Conservation (phyloP, 2,797 vertebrate genomes). For the Anableps anableps region DNA sequence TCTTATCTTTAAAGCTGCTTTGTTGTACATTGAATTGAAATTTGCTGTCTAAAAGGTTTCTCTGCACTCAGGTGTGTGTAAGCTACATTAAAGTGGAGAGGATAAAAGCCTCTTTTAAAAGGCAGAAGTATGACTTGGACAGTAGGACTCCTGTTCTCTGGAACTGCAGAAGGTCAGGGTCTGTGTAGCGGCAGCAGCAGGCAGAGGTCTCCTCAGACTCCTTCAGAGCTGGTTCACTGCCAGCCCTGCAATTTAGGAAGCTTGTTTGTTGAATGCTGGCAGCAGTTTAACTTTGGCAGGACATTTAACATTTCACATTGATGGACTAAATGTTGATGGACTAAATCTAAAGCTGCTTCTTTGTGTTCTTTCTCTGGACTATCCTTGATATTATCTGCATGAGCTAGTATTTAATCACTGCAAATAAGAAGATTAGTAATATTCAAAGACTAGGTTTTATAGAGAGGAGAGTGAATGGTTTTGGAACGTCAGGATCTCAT, state of each 20-base stretch:
- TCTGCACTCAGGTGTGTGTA: conserved; percentile 29
- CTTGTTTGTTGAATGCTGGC: conserved; percentile 40
- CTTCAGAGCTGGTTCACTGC: conserved; percentile 34
- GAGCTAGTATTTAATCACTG: neutral
- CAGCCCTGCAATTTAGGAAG: conserved; percentile 37
- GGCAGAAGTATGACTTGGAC: conserved; percentile 53
- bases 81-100: conserved; percentile 34
- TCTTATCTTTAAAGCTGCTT: neutral
- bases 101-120: conserved; percentile 46
- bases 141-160: conserved; percentile 60
- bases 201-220: conserved; percentile 33
- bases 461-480: too few species aligned
- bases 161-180: conserved; percentile 36
- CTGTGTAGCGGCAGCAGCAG: conserved; percentile 32
- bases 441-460: neutral
- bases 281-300: conserved; percentile 44
- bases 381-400: neutral
- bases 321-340: conserved; percentile 2
- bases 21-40: neutral
- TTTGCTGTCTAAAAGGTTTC: conserved; percentile 29
- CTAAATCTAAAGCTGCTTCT: neutral
- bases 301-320: conserved; percentile 30
- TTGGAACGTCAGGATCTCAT: too few species aligned
- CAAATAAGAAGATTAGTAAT: neutral
- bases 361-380: neutral